Evolutionary conservation across 2,888 invertebrate genomes (phyloP).

Genomic region (Leistus spinibarbis): DNA sequence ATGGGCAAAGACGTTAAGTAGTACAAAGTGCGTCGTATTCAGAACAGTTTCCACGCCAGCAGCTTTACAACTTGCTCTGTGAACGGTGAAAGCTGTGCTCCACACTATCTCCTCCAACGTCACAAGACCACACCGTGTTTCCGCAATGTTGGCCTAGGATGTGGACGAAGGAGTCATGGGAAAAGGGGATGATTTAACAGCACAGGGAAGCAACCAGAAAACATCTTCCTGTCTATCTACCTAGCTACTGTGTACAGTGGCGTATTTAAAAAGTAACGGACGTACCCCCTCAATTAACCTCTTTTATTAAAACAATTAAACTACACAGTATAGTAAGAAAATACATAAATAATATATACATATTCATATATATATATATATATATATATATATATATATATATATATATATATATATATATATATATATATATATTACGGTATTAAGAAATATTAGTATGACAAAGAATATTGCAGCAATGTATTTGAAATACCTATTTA

Average conservation of each 20-base stretch:
- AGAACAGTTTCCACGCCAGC: slow-evolving; percentile 17
- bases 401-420: too few species aligned
- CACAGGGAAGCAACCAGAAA: neutral
- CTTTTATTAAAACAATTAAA: too few species aligned
- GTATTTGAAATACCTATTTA: too few species aligned
- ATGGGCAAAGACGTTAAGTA: slow-evolving; percentile 2
- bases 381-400: too few species aligned
- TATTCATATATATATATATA: too few species aligned
- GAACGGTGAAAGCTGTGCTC: slow-evolving; percentile 4
- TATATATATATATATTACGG: too few species aligned
- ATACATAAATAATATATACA: too few species aligned
- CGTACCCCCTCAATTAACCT: neutral
- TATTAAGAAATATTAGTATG: too few species aligned
- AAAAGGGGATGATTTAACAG: neutral
- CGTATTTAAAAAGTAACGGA: neutral
- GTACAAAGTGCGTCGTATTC: slow-evolving; percentile 23
- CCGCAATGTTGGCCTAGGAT: neutral
- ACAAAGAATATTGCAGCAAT: too few species aligned
- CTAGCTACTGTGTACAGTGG: neutral
- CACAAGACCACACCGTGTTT: neutral
- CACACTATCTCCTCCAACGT: neutral
- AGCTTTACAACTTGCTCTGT: slow-evolving; percentile 17
- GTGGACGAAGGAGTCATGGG: neutral
- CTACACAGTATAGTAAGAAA: too few species aligned
- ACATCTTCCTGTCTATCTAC: neutral